These are phyloP conservation scores for Spialia ferax DNA, from an alignment of 2,888 invertebrate species.

Conservation along the genomic window DNA sequence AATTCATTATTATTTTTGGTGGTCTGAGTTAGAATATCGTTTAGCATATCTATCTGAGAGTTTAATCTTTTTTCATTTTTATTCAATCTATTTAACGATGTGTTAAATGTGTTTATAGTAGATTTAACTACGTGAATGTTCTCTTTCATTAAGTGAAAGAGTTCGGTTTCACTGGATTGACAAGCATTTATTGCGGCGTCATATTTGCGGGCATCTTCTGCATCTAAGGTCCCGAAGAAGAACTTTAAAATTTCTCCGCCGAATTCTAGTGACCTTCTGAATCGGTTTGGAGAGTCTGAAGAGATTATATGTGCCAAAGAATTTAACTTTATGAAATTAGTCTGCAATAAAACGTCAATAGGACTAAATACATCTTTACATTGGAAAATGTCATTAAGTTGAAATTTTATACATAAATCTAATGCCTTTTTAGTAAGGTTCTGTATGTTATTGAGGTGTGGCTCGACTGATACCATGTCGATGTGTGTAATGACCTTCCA, in stretches of 20 bases:
- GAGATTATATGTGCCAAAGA: neutral
- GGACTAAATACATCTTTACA: constrained; percentile 4
- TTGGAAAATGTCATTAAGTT: neutral
- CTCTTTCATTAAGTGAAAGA: neutral
- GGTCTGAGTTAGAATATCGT: neutral
- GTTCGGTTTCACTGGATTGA: neutral
- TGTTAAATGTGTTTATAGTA: neutral
- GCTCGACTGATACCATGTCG: no score
- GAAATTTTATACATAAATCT: neutral
- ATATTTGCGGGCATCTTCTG: neutral
- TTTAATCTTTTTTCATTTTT: neutral
- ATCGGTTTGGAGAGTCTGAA: neutral
- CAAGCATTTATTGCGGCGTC: neutral
- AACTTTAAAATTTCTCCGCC: neutral
- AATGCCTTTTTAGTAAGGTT: no score
- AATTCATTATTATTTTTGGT: neutral
- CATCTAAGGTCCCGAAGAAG: no score
- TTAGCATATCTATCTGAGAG: neutral
- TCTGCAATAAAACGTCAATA: neutral
- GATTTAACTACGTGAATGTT: neutral
- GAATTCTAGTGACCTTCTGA: neutral
- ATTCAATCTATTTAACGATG: neutral
- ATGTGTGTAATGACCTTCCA: no score
- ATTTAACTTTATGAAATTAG: neutral
- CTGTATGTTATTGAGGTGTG: no score